A percentile compares a stretch with the other conserved stretches of the same genome.
Conservation (phyloP, 2,797 vertebrate genomes). For the Sternotherus odoratus region DNA sequence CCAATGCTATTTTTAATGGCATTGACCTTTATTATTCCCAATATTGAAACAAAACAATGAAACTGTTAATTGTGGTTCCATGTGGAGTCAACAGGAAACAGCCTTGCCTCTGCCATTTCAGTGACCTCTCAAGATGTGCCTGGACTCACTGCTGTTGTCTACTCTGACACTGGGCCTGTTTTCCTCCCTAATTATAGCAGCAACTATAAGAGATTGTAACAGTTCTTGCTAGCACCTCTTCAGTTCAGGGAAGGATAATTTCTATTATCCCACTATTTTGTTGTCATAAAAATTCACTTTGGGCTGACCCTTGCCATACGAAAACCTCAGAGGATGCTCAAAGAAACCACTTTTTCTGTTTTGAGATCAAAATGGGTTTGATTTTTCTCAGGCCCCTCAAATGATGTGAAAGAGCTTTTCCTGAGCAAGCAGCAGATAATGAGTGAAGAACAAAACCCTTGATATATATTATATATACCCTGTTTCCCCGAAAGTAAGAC, state of each 20-base stretch:
- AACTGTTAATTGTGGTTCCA: rapidly evolving
- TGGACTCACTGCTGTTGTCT: not conserved
- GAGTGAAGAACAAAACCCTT: slow-evolving; percentile 64
- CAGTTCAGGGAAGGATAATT: not conserved
- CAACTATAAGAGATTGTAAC: not conserved
- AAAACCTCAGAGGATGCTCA: slow-evolving; percentile 2
- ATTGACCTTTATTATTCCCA: not conserved
- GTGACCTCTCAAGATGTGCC: rapidly evolving
- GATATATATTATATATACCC: no score
- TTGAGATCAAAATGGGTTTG: slow-evolving; percentile 4
- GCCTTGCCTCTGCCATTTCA: rapidly evolving
- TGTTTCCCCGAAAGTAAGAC: no score
- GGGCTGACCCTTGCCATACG: not conserved
- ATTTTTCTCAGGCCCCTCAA: slow-evolving; percentile 30
- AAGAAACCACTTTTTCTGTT: not conserved
- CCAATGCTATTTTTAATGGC: not conserved
- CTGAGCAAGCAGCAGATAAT: slow-evolving; percentile 25
- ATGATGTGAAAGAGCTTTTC: slow-evolving; percentile 1
- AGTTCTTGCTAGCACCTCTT: not conserved
- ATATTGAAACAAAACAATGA: not conserved
- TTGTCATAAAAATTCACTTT: not conserved
- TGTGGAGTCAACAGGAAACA: not conserved
- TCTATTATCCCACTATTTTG: not conserved
- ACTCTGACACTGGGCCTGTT: not conserved
- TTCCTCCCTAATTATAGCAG: not conserved